These are phyloP conservation scores for Halesus radiatus DNA, from an alignment of 1,140 invertebrate genomes.

Conservation along the genomic window DNA sequence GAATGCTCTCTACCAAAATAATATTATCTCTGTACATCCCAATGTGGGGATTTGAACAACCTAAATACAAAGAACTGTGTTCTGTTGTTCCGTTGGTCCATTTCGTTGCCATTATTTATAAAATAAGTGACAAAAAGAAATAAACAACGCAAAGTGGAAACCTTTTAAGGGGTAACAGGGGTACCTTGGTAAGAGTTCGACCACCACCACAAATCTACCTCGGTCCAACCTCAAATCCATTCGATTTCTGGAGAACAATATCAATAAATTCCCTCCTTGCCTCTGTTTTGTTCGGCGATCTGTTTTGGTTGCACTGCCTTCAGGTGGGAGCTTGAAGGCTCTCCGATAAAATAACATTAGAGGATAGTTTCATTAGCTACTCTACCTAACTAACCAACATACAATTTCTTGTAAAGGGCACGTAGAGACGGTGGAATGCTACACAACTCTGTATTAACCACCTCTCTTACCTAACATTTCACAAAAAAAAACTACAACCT, in stretches of 20 bases:
- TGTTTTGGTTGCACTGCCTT: constrained; percentile 52
- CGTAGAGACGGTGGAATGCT: too few species aligned
- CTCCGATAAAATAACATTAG: too few species aligned
- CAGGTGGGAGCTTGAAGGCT: neutral
- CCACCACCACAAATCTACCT: constrained; percentile 42
- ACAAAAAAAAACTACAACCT: too few species aligned
- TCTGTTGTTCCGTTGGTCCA: neutral
- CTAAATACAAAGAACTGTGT: neutral
- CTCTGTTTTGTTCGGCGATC: constrained; percentile 46
- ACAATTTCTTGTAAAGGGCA: too few species aligned
- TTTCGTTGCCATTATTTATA: neutral
- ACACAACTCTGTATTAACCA: too few species aligned
- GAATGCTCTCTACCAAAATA: too few species aligned
- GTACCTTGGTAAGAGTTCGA: neutral
- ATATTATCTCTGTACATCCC: too few species aligned
- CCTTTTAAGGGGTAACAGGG: neutral
- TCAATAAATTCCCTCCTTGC: constrained; percentile 49
- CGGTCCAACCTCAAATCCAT: constrained; percentile 36
- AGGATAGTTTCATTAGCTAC: too few species aligned
- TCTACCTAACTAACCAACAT: too few species aligned
- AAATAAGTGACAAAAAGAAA: constrained; percentile 1
- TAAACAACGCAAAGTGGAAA: neutral
- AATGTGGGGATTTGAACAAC: too few species aligned
- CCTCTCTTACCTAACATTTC: too few species aligned
- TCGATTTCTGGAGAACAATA: constrained; percentile 36